Base-by-base conservation (phyloP, 1,140 invertebrate species). In the Hyles euphorbiae region DNA sequence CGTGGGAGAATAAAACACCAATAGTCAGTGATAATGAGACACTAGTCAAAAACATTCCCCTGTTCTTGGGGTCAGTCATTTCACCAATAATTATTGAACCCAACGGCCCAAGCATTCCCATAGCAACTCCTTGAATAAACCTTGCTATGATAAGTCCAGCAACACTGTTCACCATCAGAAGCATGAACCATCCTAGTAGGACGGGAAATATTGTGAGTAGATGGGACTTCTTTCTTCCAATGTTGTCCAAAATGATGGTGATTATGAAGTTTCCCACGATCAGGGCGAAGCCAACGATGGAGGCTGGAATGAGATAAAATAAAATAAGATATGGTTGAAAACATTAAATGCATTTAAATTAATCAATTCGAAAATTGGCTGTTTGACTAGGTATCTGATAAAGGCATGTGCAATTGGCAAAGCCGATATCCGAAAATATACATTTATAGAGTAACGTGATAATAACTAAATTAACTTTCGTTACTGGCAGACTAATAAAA, bases 41-140 rank as follows among this genome's bases (percentile, higher is more conserved):
- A n/a, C 76, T 68, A 3, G 86, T 86, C 2, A 88, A 60, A 57
- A 86, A 87, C 2, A 75, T 74, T 34, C 84, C 84, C 33, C 86
- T 64, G 44, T 84, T 85, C 33, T 63, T 81, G 2, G 86, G 86
- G 50, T 84, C 76, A n/a, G 84, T 87, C 78, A 83, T 86, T 81
- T 88, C 86, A n/a, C 79, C 84, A 3, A 88, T 86, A 33, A 87
- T 84, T 34, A 88, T 84, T 7, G 86, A 87, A 0, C 84, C 81
- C 0, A 88, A 56, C 4, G 86, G 82, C 10, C 82, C 86, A 0
- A 85, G 68, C 78, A 86, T 81, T 1, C 86, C 86, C 84, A 88
- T 87, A 9, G 86, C 70, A 2, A 88, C 57, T 5, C 86, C 86
- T 60, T 88, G 86, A 0, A 87, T 73, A 46, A 85, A 81, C 11